Conservation (phyloP, 2,888 invertebrate species). For the Heliconius sara region DNA sequence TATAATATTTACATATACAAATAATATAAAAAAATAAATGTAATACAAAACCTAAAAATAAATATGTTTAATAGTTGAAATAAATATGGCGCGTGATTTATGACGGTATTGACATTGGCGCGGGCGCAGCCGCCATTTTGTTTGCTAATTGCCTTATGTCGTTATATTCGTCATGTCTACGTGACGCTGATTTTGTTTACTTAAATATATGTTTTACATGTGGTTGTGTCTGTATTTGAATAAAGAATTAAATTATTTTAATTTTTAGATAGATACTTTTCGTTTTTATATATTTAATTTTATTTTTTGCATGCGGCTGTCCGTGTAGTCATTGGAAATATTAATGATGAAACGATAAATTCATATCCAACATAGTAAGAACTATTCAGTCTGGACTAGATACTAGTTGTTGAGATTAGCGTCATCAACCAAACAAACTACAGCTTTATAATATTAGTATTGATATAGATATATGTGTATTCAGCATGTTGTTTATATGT, state of each 20-base stretch:
- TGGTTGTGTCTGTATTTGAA: neutral
- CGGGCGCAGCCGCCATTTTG: constrained; percentile 71
- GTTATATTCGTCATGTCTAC: constrained; percentile 75
- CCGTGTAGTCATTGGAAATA: no score
- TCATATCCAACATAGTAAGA: neutral
- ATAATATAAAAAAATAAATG: constrained; percentile 6
- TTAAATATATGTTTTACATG: constrained; percentile 20
- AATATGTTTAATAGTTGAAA: constrained; percentile 56
- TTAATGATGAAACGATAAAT: neutral
- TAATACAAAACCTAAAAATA: constrained; percentile 35
- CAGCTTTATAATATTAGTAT: no score
- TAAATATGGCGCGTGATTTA: constrained; percentile 80
- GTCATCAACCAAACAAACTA: neutral
- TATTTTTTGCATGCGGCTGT: no score
- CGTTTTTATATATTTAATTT: no score
- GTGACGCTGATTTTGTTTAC: constrained; percentile 31
- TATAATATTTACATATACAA: neutral
- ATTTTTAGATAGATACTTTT: no score
- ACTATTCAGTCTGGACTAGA: neutral
- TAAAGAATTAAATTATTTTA: no score
- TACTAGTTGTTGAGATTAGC: neutral
- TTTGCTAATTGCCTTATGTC: constrained; percentile 74
- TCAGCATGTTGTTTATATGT: no score
- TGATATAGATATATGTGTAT: no score
- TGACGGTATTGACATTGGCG: constrained; percentile 55